These are phyloP conservation scores for Leptarthrus brevirostris DNA, from an alignment of 2,888 invertebrate species.

Conservation along the genomic window DNA sequence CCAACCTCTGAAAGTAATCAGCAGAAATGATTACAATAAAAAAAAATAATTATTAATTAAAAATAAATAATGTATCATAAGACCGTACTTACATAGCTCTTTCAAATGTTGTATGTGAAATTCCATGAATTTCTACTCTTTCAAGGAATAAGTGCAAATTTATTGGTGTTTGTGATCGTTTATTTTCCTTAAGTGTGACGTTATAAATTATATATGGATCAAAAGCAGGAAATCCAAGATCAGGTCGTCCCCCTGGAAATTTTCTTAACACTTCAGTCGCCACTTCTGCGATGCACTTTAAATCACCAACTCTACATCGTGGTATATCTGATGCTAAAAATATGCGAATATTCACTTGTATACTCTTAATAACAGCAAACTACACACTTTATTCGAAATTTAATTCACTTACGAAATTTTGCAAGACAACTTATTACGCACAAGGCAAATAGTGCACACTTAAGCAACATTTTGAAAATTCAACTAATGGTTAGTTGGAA, in stretches of 20 bases:
- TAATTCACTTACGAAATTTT: constrained; percentile 30
- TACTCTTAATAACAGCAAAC: too few species aligned
- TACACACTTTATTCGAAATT: not conserved
- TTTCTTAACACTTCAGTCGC: constrained; percentile 47
- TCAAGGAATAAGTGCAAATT: constrained; percentile 56
- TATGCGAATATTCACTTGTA: too few species aligned
- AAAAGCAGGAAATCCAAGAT: constrained; percentile 43
- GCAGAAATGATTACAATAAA: too few species aligned
- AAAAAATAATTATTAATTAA: too few species aligned
- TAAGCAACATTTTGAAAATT: not conserved
- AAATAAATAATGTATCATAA: too few species aligned
- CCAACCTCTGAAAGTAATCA: constrained; percentile 56
- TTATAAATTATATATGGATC: constrained; percentile 44
- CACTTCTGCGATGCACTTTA: constrained; percentile 56
- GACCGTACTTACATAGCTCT: too few species aligned
- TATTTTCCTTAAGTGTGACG: too few species aligned
- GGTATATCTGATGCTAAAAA: constrained; percentile 57
- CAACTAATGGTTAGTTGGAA: too few species aligned
- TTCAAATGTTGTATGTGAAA: too few species aligned
- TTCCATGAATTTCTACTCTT: constrained; percentile 53
- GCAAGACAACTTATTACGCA: not conserved
- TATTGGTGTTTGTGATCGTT: constrained; percentile 47
- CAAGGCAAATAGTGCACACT: not conserved
- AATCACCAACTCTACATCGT: constrained; percentile 58
- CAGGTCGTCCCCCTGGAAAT: constrained; percentile 52